Evolutionary conservation across 2,888 invertebrate species (phyloP), one percentile per base, ranked within the genome.

Genomic region (Strigamia crassipes): DNA sequence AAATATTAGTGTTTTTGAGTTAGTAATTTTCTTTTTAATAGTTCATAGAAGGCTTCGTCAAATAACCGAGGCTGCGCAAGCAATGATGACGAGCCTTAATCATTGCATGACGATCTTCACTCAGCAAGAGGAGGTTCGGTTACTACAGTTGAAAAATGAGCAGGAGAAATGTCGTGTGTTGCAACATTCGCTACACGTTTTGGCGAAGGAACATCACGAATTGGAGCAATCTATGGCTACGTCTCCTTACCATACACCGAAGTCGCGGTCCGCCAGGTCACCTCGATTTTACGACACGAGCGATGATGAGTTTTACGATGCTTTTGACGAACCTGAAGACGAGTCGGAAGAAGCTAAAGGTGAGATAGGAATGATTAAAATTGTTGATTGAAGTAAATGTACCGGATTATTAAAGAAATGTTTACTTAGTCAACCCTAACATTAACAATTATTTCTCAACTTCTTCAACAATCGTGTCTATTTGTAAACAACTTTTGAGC

Each of bases 201-300:
- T 92, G 42, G 92, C 93, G 0, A 88, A 91, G 61, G 92, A 92
- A 82, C 92, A 92, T 84, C 92, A 92, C 86, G 92, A 91, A 13
- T 86, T 93, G 0, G 92, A 93, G 85, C 91, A 91, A 88, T 91
- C 92, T 0, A 90, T 92, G 6, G 91, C 90, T 0, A 82, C 80
- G 4, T 84, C 84, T 78, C 84, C 83, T 18, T 83, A 46, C 18
- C 80, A 82, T 38, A 81, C 82, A 4, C 81, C 83, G 4, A 80
- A 81, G 27, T 83, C 82, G 66, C 83, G 83, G n/a, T 84, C 84
- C 10, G 83, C 83, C 18, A 81, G 84, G 23, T 83, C 83, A 18
- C 84, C 84, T 66, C 83, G 84, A 31, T 83, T 84, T 82, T 83
- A 83, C 38, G 84, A 85, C 81, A 83, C 83, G 38, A 85, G 85